Evolutionary conservation across 2,113 vertebrate species (phyloP).

Genomic region (Butastur rufipennis): DNA sequence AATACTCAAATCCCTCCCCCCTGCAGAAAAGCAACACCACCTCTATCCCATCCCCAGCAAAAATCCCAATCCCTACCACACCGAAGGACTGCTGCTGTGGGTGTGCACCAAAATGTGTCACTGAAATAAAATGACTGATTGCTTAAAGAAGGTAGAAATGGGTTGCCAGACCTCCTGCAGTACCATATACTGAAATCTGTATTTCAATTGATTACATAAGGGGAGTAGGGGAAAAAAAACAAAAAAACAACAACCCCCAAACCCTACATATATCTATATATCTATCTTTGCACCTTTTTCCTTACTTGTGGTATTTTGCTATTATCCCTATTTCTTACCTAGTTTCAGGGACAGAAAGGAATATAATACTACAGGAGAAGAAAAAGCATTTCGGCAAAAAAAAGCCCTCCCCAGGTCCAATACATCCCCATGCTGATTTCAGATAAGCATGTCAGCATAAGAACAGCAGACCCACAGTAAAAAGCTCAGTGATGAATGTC

Average conservation of each 20-base stretch:
- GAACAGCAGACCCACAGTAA: constrained; percentile 18
- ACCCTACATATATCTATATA: background rate
- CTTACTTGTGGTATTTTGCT: background rate
- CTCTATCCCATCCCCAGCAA: background rate
- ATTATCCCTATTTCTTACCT: background rate
- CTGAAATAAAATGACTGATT: background rate
- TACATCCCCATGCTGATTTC: background rate
- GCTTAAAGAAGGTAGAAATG: background rate
- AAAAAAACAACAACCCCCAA: background rate
- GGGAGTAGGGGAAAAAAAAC: fast-evolving
- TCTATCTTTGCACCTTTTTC: background rate
- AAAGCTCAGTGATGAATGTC: constrained; percentile 47
- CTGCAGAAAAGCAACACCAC: background rate
- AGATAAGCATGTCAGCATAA: background rate
- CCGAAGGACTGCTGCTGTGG: background rate
- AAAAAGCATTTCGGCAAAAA: background rate
- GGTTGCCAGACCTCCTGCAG: background rate
- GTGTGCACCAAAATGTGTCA: background rate
- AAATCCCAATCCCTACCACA: fast-evolving
- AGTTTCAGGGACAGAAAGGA: background rate
- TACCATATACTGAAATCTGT: background rate
- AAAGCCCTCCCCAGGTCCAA: background rate
- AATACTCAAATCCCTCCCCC: background rate
- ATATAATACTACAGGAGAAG: background rate
- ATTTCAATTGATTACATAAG: background rate